A percentile compares a stretch with the other conserved stretches of the same genome.
These are phyloP conservation scores for Acanthochromis polyacanthus DNA, from an alignment of 2,113 vertebrate species.

Conservation along the genomic window DNA sequence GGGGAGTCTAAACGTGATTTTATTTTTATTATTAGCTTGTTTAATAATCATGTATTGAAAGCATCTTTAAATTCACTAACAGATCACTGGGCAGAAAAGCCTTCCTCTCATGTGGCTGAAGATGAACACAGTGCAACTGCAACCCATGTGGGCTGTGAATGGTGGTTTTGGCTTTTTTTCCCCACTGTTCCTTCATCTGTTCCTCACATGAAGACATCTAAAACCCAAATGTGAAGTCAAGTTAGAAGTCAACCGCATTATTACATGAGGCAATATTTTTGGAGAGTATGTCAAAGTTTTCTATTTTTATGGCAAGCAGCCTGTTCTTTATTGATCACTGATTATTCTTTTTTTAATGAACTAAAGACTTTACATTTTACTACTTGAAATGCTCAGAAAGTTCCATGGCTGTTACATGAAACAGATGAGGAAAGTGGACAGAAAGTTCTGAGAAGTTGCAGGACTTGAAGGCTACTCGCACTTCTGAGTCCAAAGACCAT, in stretches of 20 bases:
- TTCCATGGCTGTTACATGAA: neutral
- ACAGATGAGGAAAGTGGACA: neutral
- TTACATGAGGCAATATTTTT: neutral
- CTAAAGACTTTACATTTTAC: neutral
- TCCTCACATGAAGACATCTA: constrained; percentile 30
- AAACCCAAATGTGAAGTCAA: constrained; percentile 23
- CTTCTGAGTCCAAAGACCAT: constrained; percentile 9
- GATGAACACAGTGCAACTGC: constrained; percentile 39
- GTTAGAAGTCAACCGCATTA: constrained; percentile 1
- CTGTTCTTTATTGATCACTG: neutral
- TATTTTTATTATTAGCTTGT: neutral
- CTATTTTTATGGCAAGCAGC: too few species aligned
- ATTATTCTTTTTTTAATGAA: neutral
- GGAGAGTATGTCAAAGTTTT: neutral
- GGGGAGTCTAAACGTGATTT: neutral
- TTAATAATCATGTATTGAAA: constrained; percentile 14
- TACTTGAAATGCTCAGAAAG: neutral
- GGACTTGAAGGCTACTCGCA: neutral
- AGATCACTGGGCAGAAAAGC: constrained; percentile 25
- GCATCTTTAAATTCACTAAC: constrained; percentile 27
- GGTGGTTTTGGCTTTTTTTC: constrained; percentile 19
- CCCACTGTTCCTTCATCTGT: constrained; percentile 33
- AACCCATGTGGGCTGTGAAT: constrained; percentile 40
- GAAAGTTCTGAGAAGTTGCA: neutral
- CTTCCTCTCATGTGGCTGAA: constrained; percentile 36